Evolutionary conservation across 2,113 vertebrate genomes (phyloP).

Genomic region (Procavia capensis): DNA sequence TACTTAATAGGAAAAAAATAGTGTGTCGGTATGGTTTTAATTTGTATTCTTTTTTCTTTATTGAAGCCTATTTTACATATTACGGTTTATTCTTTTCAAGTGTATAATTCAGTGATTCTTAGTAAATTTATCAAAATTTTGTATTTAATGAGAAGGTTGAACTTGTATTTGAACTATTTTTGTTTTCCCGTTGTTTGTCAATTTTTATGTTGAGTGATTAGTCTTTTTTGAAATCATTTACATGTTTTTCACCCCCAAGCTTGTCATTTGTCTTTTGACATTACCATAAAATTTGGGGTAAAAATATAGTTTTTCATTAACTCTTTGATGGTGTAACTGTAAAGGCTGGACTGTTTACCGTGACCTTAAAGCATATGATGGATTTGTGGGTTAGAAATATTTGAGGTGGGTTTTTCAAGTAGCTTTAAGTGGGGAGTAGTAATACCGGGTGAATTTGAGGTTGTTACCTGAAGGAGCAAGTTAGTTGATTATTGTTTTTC

Average conservation of each 20-base stretch:
- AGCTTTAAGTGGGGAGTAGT: background rate
- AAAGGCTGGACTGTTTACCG: background rate
- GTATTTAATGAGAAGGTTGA: conserved; percentile 7
- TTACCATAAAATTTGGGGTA: background rate
- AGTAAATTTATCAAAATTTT: conserved; percentile 28
- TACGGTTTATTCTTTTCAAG: too few species aligned
- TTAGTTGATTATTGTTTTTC: background rate
- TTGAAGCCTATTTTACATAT: too few species aligned
- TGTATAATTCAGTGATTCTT: too few species aligned
- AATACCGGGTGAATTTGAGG: background rate
- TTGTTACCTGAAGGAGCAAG: background rate
- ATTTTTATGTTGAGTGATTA: background rate
- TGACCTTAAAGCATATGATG: background rate
- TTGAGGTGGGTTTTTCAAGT: background rate
- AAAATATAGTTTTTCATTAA: conserved; percentile 37
- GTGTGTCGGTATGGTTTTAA: background rate
- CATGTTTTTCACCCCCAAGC: background rate
- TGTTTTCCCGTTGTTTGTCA: background rate
- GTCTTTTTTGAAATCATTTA: conserved; percentile 45
- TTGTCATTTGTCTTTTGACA: conserved; percentile 53
- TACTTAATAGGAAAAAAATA: conserved; percentile 3
- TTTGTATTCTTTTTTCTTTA: background rate
- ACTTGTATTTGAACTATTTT: conserved; percentile 4
- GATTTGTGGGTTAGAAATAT: background rate
- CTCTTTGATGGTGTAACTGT: background rate